Evolutionary conservation across 2,888 invertebrate species (phyloP), one percentile per base, ranked within the genome.

Genomic region (Pardosa pseudoannulata): DNA sequence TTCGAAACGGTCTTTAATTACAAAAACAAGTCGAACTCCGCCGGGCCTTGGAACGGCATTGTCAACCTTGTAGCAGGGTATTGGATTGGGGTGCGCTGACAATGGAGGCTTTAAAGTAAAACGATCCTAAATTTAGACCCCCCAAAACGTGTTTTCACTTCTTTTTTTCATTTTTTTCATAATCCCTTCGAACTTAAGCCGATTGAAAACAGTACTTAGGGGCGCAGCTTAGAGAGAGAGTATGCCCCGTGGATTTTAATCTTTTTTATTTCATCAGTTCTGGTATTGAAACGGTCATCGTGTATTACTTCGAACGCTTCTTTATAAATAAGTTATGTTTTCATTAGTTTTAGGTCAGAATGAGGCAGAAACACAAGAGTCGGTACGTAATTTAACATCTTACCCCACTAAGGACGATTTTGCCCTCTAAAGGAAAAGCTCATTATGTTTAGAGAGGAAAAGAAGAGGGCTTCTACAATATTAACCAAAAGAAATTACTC

Each of bases 71-170:
- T 68, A 64, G 72, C 56, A 67, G 67, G 56, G 68, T 73, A 78
- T 76, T 65, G 65, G 68, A 78, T 62, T 65, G 67, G 72, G 31
- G 29, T 27, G 19, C 23, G n/a, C 41, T 50, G 39, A 81, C 81
- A 81, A 81, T 68, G 31, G n/a, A 56, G 62, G 68, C 36, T 70
- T 41, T 73, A 50, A 23, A 56, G 83, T 78, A 85, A 85, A 85
- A 85, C 83, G 83, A 85, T 85, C 78, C 31, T 71, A 83, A 83
- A 83, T 83, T 83, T 64, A 67, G 72, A 32, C 36, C 67, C 67
- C 41, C 23, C 16, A 31, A 67, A 67, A 32, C n/a, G 27, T n/a
- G 56, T 31, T 79, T 36, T 50, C 39, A 16, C 68, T 70, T 27
- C 56, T 62, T 39, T 39, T 31, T 62, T 70, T 62, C 56, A 74